Conservation (phyloP, 2,113 vertebrate species). For the Grallaria varia region DNA sequence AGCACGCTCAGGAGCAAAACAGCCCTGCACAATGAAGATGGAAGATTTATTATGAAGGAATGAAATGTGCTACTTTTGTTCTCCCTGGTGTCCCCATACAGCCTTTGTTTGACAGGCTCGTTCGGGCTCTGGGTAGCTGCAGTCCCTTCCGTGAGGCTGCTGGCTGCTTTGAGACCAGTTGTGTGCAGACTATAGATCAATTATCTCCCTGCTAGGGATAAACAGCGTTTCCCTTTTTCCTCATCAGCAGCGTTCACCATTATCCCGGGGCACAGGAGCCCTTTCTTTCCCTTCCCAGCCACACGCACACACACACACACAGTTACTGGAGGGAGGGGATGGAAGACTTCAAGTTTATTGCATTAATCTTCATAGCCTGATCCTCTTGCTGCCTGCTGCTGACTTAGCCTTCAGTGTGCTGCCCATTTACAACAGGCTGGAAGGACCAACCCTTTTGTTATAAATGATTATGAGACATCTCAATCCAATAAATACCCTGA, state of each 20-base stretch:
- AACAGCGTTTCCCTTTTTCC: slow-evolving; percentile 37
- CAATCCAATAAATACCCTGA: neutral
- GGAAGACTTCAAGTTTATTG: slow-evolving; percentile 21
- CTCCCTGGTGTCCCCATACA: slow-evolving; percentile 62
- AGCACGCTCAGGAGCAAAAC: neutral
- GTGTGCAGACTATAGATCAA: slow-evolving; percentile 63
- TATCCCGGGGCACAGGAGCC: slow-evolving; percentile 14
- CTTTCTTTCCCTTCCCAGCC: neutral
- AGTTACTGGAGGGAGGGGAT: neutral
- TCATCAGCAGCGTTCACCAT: slow-evolving; percentile 23
- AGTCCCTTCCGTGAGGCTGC: neutral
- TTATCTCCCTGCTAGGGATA: slow-evolving; percentile 60
- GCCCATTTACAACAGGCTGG: neutral
- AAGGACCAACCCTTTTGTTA: slow-evolving; percentile 3
- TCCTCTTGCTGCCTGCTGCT: neutral
- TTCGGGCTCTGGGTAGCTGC: slow-evolving; percentile 13
- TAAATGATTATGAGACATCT: slow-evolving; percentile 21
- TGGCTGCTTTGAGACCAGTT: slow-evolving; percentile 52
- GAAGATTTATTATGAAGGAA: slow-evolving; percentile 68
- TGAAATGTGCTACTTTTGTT: slow-evolving; percentile 54
- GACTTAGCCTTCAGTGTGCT: neutral
- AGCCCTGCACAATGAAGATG: slow-evolving; percentile 51
- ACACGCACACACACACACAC: neutral
- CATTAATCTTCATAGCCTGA: slow-evolving; percentile 28
- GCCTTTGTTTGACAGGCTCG: slow-evolving; percentile 52